Percentiles rank a stretch among this genome's conserved stretches.
Evolutionary conservation across 64 coral and sea anemone genomes (phyloP).

Genomic region (Orbicella faveolata): DNA sequence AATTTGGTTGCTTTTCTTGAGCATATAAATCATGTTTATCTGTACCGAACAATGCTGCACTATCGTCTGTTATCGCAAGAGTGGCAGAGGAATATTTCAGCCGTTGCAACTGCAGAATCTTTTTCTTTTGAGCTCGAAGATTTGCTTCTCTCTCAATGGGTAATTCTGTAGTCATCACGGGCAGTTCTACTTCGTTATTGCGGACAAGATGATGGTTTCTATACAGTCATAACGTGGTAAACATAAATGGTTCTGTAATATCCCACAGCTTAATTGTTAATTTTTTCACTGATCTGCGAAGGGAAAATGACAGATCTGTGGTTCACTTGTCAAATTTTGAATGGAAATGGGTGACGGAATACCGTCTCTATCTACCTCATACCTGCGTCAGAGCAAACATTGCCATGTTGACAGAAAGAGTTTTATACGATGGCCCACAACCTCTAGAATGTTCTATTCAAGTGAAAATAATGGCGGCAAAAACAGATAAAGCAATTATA

Average conservation of each 20-base stretch:
- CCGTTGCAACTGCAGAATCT: constrained; percentile 38
- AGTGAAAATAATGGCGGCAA: background rate
- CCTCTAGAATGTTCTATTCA: background rate
- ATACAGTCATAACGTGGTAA: background rate
- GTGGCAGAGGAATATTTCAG: constrained; percentile 12
- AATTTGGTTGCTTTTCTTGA: background rate
- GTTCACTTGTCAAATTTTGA: background rate
- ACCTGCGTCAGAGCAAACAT: background rate
- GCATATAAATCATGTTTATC: constrained; percentile 8
- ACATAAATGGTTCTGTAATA: constrained; percentile 10
- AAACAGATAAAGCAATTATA: background rate
- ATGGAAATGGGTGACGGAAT: background rate
- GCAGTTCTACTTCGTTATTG: background rate
- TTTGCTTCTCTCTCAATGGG: constrained; percentile 32
- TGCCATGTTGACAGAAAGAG: background rate
- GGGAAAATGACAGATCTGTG: constrained; percentile 10
- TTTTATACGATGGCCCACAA: background rate
- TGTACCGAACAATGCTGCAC: background rate
- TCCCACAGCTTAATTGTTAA: background rate
- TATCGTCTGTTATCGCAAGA: background rate
- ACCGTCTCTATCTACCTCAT: background rate
- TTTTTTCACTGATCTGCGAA: background rate
- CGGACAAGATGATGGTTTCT: background rate
- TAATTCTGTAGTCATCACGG: constrained; percentile 3
- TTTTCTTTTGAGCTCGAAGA: constrained; percentile 37